Evolutionary conservation across 2,888 invertebrate species (phyloP).

Genomic region (Byasa hedistus): DNA sequence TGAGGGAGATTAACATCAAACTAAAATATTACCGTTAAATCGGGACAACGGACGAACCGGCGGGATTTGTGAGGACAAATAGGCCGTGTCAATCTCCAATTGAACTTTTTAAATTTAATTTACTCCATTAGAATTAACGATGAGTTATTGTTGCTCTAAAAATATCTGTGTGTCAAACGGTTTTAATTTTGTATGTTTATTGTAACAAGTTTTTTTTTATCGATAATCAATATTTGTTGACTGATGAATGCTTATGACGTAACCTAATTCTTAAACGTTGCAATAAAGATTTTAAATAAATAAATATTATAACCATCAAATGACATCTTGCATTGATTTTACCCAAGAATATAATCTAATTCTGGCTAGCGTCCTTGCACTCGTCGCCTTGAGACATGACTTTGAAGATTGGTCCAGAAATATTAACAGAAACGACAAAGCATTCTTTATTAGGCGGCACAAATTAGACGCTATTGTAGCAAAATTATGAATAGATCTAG

Average conservation of each 20-base stretch:
- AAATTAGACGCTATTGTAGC: no score
- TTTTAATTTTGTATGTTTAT: not conserved
- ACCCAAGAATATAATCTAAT: not conserved
- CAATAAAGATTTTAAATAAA: no score
- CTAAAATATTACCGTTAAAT: conserved; percentile 39
- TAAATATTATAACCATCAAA: not conserved
- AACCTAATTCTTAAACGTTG: no score
- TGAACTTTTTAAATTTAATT: conserved; percentile 70
- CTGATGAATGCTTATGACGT: no score
- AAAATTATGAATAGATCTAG: no score
- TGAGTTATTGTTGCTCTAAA: conserved; percentile 52
- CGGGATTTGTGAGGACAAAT: conserved; percentile 59
- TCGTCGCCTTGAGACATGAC: not conserved
- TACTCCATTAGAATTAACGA: conserved; percentile 53
- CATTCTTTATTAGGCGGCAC: no score
- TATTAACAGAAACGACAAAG: not conserved
- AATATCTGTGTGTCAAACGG: not conserved
- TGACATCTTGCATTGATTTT: not conserved
- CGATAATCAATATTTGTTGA: no score
- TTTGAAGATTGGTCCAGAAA: not conserved
- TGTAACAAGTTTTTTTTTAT: no score
- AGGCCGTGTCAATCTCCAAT: conserved; percentile 67
- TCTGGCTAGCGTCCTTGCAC: not conserved
- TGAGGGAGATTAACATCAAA: conserved; percentile 32
- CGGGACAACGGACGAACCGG: conserved; percentile 52